Evolutionary conservation across 2,113 vertebrate species (phyloP).

Genomic region (Leiothrix lutea): DNA sequence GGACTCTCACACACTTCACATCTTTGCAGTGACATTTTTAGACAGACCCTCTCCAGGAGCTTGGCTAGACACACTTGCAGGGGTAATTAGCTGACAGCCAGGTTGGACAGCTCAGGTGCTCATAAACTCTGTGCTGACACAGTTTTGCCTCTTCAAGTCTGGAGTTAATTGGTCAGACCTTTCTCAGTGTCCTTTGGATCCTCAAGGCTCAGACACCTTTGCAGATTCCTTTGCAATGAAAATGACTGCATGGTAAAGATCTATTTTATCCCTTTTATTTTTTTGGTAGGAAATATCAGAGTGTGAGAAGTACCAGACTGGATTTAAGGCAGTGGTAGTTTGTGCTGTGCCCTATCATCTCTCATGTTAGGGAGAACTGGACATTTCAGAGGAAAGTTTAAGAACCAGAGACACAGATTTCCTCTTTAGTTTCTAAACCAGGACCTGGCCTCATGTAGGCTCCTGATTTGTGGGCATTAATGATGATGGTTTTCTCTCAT

Average conservation of each 20-base stretch:
- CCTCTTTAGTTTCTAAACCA: neutral
- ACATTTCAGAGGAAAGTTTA: neutral
- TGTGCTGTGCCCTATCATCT: accelerated
- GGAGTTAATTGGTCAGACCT: neutral
- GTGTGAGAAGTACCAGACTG: neutral
- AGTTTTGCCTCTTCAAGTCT: neutral
- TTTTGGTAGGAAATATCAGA: neutral
- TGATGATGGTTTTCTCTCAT: neutral
- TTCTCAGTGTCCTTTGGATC: neutral
- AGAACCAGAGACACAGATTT: neutral
- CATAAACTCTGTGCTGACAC: neutral
- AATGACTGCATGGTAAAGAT: neutral
- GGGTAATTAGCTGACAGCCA: neutral
- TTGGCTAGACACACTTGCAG: neutral
- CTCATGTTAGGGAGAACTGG: neutral
- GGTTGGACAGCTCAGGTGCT: neutral
- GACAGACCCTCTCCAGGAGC: neutral
- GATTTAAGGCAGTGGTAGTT: neutral
- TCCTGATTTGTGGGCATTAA: neutral
- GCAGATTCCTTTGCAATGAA: neutral
- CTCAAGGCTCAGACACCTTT: neutral
- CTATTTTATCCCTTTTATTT: accelerated
- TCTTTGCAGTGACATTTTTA: neutral
- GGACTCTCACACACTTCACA: neutral
- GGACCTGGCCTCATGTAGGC: neutral